Evolutionary conservation across 2,113 vertebrate species (phyloP), one percentile per base, ranked within the genome.

Genomic region (Oreochromis tanganicae): DNA sequence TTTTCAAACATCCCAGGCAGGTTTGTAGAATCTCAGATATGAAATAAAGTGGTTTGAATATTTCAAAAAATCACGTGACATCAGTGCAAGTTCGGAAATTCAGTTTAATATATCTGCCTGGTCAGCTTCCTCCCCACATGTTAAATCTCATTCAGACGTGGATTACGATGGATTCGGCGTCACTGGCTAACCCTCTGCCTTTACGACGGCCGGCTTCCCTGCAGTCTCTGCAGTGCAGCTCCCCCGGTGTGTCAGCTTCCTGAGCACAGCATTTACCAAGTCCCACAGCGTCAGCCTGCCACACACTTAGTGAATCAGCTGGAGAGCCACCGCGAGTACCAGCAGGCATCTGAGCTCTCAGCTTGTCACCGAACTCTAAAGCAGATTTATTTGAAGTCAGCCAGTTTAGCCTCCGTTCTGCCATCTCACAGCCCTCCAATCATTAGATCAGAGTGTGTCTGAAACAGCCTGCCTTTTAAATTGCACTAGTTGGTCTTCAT

Each of bases 81-180:
- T 48, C 24, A 46, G 38, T 73, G 68, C 1, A 13, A 59, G 27
- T 59, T 59, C 9, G 56, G 27, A 59, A 1, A 59, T 75, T 29
- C 68, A 17, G 17, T 75, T 11, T 17, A 1, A 48, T 29, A 27
- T 3, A 48, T 1, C 41, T 75, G 41, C 3, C 41, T 16, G 9
- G 41, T 17, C 41, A 48, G 21, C 9, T 48, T 75, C 38, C 14
- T 75, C 24, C 21, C 3, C 61, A 38, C 24, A 19, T 19, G 43
- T 75, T 48, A 75, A 50, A 75, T 16, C 46, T 50, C 43, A 50
- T 48, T 75, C 24, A 32, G 71, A 50, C 5, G 1, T 12, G 16
- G 71, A 12, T 63, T 1, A 0, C 0, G 9, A 1, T 1, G 24
- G 41, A 48, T 19, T 29, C 24, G 2, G 48, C 9, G 5, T 48